phyloP scores from a whole-genome alignment of 2,797 vertebrate genomes.

The Macroramphosus scolopax region DNA sequence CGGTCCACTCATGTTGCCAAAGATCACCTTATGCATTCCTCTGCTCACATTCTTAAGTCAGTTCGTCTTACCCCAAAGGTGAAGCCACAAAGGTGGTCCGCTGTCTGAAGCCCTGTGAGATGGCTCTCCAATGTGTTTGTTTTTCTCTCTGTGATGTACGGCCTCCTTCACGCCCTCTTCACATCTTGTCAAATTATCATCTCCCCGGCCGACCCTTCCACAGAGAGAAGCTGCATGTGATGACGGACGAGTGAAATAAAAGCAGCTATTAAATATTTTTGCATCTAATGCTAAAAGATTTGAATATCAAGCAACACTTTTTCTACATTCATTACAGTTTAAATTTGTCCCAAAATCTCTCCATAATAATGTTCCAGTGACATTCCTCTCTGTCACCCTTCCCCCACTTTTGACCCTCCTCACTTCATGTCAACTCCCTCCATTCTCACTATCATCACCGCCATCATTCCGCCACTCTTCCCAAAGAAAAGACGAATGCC shows the following conservation, averaged over 20 bases:
- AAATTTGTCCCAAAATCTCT: conserved; percentile 30
- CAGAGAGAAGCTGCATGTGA: conserved; percentile 13
- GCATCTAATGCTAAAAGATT: conserved; percentile 6
- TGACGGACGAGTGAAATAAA: conserved; percentile 1
- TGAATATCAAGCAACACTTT: not conserved
- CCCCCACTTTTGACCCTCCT: conserved; percentile 11
- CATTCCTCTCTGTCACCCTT: conserved; percentile 42
- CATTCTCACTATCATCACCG: conserved; percentile 38
- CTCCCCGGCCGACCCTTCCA: conserved; percentile 9
- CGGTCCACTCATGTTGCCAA: conserved; percentile 16
- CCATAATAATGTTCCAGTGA: too few species aligned
- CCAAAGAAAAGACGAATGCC: conserved; percentile 40
- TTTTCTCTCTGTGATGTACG: not conserved
- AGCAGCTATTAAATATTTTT: too few species aligned
- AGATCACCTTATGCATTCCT: conserved; percentile 14
- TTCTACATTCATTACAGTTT: conserved; percentile 7
- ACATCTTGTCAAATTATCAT: conserved; percentile 27
- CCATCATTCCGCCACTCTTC: conserved; percentile 36
- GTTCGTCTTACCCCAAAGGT: not conserved
- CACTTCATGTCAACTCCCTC: conserved; percentile 15
- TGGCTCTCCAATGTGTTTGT: conserved; percentile 7
- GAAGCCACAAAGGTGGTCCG: not conserved
- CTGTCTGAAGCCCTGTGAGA: not conserved
- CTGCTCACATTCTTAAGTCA: conserved; percentile 6
- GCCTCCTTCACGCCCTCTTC: conserved; percentile 15